Conservation (phyloP, 2,888 invertebrate species). For the Epiblema foenella region DNA sequence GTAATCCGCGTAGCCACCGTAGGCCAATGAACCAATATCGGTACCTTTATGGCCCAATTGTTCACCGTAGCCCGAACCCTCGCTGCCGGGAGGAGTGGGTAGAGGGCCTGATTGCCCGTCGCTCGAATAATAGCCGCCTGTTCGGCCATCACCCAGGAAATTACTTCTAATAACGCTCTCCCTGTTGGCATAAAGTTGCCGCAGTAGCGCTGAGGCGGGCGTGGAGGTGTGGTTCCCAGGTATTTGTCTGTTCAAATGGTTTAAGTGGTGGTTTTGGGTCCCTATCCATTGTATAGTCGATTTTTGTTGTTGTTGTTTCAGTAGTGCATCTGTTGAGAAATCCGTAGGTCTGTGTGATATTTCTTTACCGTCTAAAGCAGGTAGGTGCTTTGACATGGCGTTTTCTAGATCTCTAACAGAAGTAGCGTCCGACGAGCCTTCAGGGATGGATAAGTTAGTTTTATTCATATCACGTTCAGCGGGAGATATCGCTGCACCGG, state of each 20-base stretch:
- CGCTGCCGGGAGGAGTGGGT: slow-evolving; percentile 96
- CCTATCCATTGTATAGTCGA: slow-evolving; percentile 97
- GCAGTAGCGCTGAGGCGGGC: slow-evolving; percentile 94
- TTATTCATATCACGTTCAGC: slow-evolving; percentile 77
- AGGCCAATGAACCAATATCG: slow-evolving; percentile 86
- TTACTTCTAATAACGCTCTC: slow-evolving; percentile 98
- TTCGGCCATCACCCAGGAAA: slow-evolving; percentile 82
- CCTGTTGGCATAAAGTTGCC: slow-evolving; percentile 96
- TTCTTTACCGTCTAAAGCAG: slow-evolving; percentile 84
- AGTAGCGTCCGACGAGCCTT: slow-evolving; percentile 77
- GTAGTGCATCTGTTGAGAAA: slow-evolving; percentile 93
- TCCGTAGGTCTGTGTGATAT: slow-evolving; percentile 91
- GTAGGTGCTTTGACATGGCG: slow-evolving; percentile 98
- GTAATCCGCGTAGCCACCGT: slow-evolving; percentile 89
- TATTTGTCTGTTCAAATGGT: slow-evolving; percentile 86
- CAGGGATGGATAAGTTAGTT: slow-evolving; percentile 72
- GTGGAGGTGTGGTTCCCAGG: slow-evolving; percentile 85
- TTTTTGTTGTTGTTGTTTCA: slow-evolving; percentile 91
- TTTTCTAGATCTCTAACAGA: slow-evolving; percentile 97
- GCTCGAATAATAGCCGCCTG: slow-evolving; percentile 80
- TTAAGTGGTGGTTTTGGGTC: slow-evolving; percentile 88
- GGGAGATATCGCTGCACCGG: slow-evolving; percentile 72
- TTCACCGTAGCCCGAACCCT: slow-evolving; percentile 90
- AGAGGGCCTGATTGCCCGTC: slow-evolving; percentile 89
- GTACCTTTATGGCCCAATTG: slow-evolving; percentile 83